phyloP scores from a whole-genome alignment of 2,888 invertebrate genomes.

The Polia nebulosa region DNA sequence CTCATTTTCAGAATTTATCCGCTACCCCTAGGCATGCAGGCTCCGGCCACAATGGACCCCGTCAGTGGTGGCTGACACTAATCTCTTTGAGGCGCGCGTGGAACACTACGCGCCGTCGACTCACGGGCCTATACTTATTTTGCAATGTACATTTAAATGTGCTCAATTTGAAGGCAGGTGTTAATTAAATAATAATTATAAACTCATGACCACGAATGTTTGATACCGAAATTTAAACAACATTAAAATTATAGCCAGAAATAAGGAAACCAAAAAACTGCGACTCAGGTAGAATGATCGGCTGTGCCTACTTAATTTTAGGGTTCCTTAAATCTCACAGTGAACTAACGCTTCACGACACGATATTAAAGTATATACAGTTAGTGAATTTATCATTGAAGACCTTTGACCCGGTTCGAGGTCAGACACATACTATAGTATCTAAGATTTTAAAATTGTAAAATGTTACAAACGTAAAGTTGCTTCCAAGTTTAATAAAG shows the following conservation, averaged over 20 bases:
- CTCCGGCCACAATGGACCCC: no score
- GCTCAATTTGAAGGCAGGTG: conserved; percentile 48
- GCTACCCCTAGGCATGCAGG: no score
- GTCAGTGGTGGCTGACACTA: no score
- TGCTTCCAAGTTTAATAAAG: neutral
- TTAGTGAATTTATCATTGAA: no score
- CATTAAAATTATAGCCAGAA: conserved; percentile 58
- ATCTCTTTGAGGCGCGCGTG: no score
- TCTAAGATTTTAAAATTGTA: neutral
- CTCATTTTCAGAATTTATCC: no score
- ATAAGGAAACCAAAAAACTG: conserved; percentile 75
- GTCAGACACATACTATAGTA: neutral
- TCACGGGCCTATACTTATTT: neutral
- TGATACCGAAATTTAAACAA: conserved; percentile 49
- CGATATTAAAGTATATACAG: neutral
- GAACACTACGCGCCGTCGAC: no score
- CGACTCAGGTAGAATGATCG: conserved; percentile 74
- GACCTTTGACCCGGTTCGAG: neutral
- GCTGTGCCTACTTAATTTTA: conserved; percentile 59
- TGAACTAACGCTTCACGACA: neutral
- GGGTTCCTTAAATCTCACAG: conserved; percentile 26
- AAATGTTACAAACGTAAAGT: neutral
- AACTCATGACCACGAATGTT: conserved; percentile 42
- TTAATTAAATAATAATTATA: conserved; percentile 52
- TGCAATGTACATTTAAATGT: conserved; percentile 5